phyloP scores from a whole-genome alignment of 2,888 invertebrate species.

The Chymomyza procnemis region DNA sequence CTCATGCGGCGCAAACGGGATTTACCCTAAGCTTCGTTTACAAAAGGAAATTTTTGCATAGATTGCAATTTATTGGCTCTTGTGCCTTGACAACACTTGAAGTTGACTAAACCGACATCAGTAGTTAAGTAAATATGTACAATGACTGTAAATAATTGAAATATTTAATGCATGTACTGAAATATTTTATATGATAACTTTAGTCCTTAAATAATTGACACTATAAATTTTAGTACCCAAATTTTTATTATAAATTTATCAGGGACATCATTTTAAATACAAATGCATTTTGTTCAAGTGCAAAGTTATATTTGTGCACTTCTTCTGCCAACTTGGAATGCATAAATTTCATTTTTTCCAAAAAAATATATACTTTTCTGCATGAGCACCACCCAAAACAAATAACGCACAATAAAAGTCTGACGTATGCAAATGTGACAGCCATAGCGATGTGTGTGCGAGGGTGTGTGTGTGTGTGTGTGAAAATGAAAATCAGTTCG shows the following conservation, averaged over 20 bases:
- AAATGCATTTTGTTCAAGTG: slow-evolving; percentile 33
- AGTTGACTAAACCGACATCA: background rate
- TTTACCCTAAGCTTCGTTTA: background rate
- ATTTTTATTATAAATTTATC: slow-evolving; percentile 4
- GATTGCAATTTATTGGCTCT: background rate
- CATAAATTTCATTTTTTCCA: slow-evolving; percentile 55
- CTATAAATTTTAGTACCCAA: slow-evolving; percentile 20
- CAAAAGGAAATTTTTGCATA: background rate
- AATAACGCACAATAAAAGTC: background rate
- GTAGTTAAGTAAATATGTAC: background rate
- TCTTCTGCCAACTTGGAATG: slow-evolving; percentile 37
- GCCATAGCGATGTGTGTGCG: slow-evolving; percentile 21
- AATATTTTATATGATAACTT: background rate
- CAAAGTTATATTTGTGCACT: slow-evolving; percentile 30
- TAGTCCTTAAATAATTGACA: slow-evolving; percentile 18
- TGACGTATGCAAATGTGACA: slow-evolving; percentile 60
- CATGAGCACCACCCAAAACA: slow-evolving; percentile 19
- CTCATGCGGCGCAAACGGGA: slow-evolving; percentile 11
- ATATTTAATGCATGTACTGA: slow-evolving; percentile 20
- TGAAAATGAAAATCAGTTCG: slow-evolving; percentile 50
- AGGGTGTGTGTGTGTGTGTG: background rate
- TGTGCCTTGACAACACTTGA: background rate
- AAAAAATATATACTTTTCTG: slow-evolving; percentile 40
- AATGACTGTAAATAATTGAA: slow-evolving; percentile 15
- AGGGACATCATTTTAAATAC: background rate